phyloP scores from a whole-genome alignment of 2,797 vertebrate species.

The Rhadinocentrus ornatus region DNA sequence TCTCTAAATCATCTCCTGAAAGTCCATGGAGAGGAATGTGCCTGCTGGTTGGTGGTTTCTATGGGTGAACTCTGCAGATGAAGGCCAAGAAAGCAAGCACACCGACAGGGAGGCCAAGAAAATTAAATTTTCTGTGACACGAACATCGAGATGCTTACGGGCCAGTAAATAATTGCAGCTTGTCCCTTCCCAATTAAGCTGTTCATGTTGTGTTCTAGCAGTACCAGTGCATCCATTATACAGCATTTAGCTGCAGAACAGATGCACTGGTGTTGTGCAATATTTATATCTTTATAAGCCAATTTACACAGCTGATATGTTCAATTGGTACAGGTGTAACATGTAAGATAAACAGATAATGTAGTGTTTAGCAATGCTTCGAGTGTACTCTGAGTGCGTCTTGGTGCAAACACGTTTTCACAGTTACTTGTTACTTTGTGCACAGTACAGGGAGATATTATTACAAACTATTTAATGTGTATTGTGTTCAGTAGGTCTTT shows the following conservation, averaged over 20 bases:
- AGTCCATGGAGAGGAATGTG: neutral
- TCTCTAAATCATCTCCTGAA: slow-evolving; percentile 10
- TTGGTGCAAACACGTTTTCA: no score
- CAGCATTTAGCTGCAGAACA: neutral
- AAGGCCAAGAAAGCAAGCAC: neutral
- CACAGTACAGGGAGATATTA: neutral
- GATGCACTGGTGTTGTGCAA: neutral
- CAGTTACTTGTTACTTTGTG: neutral
- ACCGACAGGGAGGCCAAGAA: neutral
- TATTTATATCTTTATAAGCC: neutral
- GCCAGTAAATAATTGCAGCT: neutral
- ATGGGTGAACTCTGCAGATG: neutral
- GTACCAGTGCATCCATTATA: neutral
- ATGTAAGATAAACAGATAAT: neutral
- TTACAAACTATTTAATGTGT: neutral
- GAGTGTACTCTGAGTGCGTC: no score
- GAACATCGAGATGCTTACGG: neutral
- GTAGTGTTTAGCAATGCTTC: neutral
- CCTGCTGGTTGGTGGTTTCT: neutral
- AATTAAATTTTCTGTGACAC: neutral
- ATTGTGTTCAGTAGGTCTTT: neutral
- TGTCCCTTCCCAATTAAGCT: neutral
- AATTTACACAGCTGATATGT: neutral
- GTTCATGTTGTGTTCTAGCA: neutral
- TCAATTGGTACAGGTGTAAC: neutral